phyloP scores from a whole-genome alignment of 2,113 vertebrate genomes.

The Cathartes aura region DNA sequence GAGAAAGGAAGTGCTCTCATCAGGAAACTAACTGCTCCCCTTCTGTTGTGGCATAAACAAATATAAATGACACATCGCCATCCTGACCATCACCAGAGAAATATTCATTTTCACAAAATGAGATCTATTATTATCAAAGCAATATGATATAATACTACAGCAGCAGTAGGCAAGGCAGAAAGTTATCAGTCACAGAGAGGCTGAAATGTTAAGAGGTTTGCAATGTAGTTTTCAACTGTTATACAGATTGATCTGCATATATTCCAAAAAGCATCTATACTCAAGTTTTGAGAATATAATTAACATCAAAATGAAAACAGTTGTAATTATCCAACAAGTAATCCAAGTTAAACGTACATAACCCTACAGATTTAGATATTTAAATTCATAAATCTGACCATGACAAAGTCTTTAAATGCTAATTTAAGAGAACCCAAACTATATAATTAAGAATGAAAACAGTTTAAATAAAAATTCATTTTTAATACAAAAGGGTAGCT shows the following conservation, averaged over 20 bases:
- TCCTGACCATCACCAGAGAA: background rate
- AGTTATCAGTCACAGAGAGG: background rate
- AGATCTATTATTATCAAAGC: background rate
- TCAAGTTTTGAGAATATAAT: background rate
- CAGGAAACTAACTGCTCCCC: conserved; percentile 13
- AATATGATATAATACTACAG: background rate
- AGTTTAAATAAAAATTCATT: background rate
- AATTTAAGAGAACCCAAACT: background rate
- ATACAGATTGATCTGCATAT: background rate
- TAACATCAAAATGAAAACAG: background rate
- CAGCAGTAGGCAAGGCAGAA: background rate
- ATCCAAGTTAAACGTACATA: background rate
- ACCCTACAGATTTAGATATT: background rate
- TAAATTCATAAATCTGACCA: background rate
- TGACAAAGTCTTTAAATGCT: background rate
- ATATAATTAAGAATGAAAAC: background rate
- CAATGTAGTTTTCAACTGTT: background rate
- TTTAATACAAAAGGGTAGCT: background rate
- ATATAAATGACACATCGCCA: background rate
- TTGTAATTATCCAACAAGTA: background rate
- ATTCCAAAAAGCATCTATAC: background rate
- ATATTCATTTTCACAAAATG: background rate
- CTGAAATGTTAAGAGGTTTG: background rate
- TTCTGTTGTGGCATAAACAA: background rate
- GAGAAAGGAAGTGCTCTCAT: background rate